Evolutionary conservation across 1,140 invertebrate genomes (phyloP).

Genomic region (Drosophila carrolli): DNA sequence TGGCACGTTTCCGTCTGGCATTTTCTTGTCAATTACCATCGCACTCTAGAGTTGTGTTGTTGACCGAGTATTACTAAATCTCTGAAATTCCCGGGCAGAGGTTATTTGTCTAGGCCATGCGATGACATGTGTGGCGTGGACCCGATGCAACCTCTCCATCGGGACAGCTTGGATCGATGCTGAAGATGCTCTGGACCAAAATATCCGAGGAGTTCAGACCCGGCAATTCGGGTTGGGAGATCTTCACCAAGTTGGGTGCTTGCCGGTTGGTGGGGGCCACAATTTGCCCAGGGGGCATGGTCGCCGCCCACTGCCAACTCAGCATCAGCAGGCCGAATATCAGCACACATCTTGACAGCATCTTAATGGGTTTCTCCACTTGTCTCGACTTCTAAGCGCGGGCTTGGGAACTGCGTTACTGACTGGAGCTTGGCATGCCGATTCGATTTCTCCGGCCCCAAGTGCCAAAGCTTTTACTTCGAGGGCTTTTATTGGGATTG

Average conservation of each 20-base stretch:
- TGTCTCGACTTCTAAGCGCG: constrained; percentile 3
- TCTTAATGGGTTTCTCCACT: neutral
- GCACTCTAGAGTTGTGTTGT: neutral
- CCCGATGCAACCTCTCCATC: neutral
- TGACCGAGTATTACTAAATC: neutral
- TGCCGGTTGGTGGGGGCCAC: neutral
- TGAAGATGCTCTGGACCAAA: constrained; percentile 15
- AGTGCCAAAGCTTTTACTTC: constrained; percentile 16
- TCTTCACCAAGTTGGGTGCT: neutral
- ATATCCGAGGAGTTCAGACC: neutral
- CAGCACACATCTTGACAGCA: constrained; percentile 19
- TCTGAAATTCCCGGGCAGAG: neutral
- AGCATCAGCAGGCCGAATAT: constrained; percentile 21
- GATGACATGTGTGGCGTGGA: constrained; percentile 1
- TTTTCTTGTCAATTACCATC: neutral
- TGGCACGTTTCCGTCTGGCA: constrained; percentile 7
- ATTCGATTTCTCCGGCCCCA: constrained; percentile 9
- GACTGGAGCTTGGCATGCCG: constrained; percentile 3
- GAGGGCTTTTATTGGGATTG: constrained; percentile 14
- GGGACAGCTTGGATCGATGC: neutral
- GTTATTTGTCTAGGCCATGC: neutral
- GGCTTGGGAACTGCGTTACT: constrained; percentile 9
- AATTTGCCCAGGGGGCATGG: neutral
- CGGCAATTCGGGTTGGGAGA: too few species aligned
- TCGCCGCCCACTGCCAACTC: constrained; percentile 16